These are phyloP conservation scores for Catharus minimus DNA, from an alignment of 2,113 vertebrate genomes.

Conservation along the genomic window DNA sequence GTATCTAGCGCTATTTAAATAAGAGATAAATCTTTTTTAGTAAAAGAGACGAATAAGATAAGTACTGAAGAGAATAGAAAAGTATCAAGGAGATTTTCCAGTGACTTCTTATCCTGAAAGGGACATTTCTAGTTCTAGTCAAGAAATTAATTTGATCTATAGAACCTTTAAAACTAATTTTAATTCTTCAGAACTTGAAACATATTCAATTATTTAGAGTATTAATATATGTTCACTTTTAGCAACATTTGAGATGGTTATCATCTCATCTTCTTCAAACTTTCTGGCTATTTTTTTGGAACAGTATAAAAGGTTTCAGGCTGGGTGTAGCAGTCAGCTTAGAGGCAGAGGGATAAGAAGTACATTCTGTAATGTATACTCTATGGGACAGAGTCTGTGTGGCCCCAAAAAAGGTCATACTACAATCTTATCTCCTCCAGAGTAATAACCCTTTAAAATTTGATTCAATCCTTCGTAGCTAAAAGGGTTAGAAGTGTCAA, in stretches of 20 bases:
- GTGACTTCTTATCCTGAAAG: slow-evolving; percentile 5
- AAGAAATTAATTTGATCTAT: slow-evolving; percentile 47
- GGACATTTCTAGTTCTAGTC: neutral
- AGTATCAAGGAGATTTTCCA: slow-evolving; percentile 28
- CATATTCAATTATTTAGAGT: slow-evolving; percentile 10
- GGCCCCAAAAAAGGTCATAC: neutral
- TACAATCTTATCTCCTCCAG: neutral
- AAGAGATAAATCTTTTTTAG: slow-evolving; percentile 8
- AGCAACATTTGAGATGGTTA: slow-evolving; percentile 3
- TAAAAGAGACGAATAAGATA: slow-evolving; percentile 24
- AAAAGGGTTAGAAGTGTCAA: neutral
- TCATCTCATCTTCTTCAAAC: neutral
- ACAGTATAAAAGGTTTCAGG: neutral
- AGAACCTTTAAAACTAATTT: slow-evolving; percentile 29
- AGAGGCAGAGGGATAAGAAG: neutral
- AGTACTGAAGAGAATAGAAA: slow-evolving; percentile 25
- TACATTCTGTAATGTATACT: neutral
- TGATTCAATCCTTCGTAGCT: neutral
- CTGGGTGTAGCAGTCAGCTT: neutral
- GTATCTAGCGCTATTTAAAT: slow-evolving; percentile 36
- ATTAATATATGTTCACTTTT: slow-evolving; percentile 22
- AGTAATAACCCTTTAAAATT: neutral
- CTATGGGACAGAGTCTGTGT: neutral
- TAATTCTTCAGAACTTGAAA: slow-evolving; percentile 21
- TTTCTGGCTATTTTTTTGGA: neutral